Evolutionary conservation across 2,797 vertebrate genomes (phyloP).

Genomic region (Salmo trutta): DNA sequence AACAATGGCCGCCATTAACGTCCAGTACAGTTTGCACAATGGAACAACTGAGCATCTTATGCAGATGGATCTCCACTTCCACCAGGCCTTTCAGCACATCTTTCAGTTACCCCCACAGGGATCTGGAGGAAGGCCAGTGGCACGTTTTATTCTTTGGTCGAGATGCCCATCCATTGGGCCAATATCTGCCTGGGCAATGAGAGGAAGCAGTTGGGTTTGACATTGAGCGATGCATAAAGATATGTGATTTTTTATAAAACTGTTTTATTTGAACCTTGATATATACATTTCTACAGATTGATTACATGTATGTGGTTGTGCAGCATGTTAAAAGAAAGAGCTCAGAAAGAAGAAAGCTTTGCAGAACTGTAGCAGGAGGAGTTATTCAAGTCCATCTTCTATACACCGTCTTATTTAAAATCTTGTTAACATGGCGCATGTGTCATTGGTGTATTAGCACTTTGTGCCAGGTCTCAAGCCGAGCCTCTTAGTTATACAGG

Average conservation of each 20-base stretch:
- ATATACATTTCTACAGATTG: not conserved
- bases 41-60: constrained; percentile 45
- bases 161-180: constrained; percentile 11
- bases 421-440: not conserved
- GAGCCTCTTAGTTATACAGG: constrained; percentile 54
- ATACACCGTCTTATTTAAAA: not conserved
- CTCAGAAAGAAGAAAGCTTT: not conserved
- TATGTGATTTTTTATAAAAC: not conserved
- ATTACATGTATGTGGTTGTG: not conserved
- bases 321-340: not conserved
- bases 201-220: not conserved
- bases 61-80: constrained; percentile 61
- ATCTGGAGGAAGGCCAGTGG: constrained; percentile 31
- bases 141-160: constrained; percentile 19
- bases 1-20: constrained; percentile 47
- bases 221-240: not conserved
- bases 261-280: not conserved
- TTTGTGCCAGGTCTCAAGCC: constrained; percentile 37
- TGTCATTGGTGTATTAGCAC: not conserved
- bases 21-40: constrained; percentile 40
- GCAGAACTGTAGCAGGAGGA: not conserved
- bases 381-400: not conserved
- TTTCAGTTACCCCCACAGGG: constrained; percentile 33
- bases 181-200: not conserved
- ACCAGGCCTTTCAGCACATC: constrained; percentile 47